A percentile compares a stretch with the other conserved stretches of the same genome.
phyloP scores from a whole-genome alignment of 2,888 invertebrate genomes.

The Athalia circularis region DNA sequence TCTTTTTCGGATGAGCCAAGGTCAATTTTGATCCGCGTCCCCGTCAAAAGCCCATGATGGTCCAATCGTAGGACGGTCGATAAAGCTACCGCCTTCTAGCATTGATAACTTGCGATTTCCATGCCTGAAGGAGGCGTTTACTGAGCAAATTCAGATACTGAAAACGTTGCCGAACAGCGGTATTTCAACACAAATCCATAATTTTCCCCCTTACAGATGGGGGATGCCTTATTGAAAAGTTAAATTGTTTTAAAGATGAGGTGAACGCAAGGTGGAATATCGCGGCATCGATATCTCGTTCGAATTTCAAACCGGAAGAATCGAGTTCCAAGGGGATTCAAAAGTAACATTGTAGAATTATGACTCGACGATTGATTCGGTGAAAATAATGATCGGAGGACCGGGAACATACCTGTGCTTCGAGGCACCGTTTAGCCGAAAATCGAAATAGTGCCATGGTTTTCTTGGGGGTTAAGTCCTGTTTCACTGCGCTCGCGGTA shows the following conservation, averaged over 20 bases:
- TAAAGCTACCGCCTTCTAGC: slow-evolving; percentile 37
- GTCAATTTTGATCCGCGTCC: slow-evolving; percentile 33
- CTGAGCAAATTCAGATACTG: not conserved
- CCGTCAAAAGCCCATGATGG: not conserved
- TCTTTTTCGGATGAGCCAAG: slow-evolving; percentile 10
- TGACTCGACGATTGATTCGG: not conserved
- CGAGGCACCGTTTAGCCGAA: slow-evolving; percentile 69
- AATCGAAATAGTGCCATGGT: slow-evolving; percentile 72
- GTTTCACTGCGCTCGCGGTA: slow-evolving; percentile 48
- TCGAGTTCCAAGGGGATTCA: slow-evolving; percentile 43
- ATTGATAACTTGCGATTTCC: slow-evolving; percentile 29
- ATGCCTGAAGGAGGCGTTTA: not conserved
- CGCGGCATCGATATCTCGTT: slow-evolving; percentile 50
- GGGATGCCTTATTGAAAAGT: too few species aligned
- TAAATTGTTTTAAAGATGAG: too few species aligned
- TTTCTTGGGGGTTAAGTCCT: slow-evolving; percentile 48
- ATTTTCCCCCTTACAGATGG: too few species aligned
- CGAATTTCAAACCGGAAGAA: slow-evolving; percentile 59
- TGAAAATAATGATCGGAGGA: slow-evolving; percentile 9
- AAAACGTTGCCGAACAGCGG: not conserved
- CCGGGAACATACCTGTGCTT: slow-evolving; percentile 65
- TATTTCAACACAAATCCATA: too few species aligned
- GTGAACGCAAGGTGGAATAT: slow-evolving; percentile 4
- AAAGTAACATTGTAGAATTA: slow-evolving; percentile 19
- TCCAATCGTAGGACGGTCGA: slow-evolving; percentile 27